Percentiles rank a stretch among this genome's conserved stretches.
These are phyloP conservation scores for Lithobates pipiens DNA, from an alignment of 2,797 vertebrate species.

Conservation along the genomic window DNA sequence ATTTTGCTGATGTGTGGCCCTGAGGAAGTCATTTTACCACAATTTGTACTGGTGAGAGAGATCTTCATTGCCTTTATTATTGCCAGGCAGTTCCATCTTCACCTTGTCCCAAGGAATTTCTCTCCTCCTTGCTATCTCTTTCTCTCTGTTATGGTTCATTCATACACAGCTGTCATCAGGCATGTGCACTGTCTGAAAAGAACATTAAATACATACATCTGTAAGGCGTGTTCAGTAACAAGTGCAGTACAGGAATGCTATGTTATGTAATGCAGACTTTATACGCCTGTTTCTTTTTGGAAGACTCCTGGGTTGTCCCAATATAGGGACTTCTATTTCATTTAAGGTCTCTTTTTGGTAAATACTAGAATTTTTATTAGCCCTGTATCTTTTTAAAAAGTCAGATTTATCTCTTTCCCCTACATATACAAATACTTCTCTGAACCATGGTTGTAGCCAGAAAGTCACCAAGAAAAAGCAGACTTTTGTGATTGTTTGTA, in stretches of 20 bases:
- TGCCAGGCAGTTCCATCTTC: background rate
- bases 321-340: no score
- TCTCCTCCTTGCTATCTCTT: background rate
- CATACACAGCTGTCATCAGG: constrained; percentile 37
- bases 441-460: no score
- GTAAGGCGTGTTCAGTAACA: constrained; percentile 16
- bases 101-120: constrained; percentile 11
- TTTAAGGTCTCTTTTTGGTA: no score
- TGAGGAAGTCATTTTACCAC: background rate
- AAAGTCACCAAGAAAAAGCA: no score
- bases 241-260: constrained; percentile 3
- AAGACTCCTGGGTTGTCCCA: no score
- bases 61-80: background rate
- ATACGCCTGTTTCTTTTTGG: background rate
- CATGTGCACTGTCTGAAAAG: background rate
- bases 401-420: no score
- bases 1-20: background rate
- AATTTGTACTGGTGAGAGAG: background rate
- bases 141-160: constrained; percentile 36
- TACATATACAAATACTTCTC: no score
- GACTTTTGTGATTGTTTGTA: no score
- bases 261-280: background rate
- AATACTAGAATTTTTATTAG: no score
- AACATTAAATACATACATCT: constrained; percentile 12
- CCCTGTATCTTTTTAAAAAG: no score